Evolutionary conservation across 2,797 vertebrate genomes (phyloP).

Genomic region (Emys orbicularis): DNA sequence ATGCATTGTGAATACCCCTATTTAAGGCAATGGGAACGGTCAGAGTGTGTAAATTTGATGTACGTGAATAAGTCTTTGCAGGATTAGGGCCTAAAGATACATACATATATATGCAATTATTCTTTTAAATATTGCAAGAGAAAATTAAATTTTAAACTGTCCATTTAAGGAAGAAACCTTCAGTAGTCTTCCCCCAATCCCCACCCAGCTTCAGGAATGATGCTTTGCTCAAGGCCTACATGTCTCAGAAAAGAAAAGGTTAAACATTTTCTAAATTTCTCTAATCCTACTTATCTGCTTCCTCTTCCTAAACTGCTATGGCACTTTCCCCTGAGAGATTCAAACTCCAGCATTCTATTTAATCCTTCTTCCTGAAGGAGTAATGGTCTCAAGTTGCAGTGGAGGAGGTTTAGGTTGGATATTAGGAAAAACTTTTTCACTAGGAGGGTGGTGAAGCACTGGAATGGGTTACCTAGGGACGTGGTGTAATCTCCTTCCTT

Average conservation of each 20-base stretch:
- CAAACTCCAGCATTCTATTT: not conserved
- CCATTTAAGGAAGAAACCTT: not conserved
- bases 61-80: not conserved
- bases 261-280: not conserved
- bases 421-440: too few relatives aligned
- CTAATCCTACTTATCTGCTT: not conserved
- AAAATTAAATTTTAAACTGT: not conserved
- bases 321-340: not conserved
- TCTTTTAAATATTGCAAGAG: not conserved
- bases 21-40: not conserved
- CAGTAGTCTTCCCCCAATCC: not conserved
- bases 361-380: not conserved
- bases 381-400: too few relatives aligned
- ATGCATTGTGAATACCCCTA: not conserved
- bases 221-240: not conserved
- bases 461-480: too few relatives aligned
- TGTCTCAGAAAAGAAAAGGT: not conserved
- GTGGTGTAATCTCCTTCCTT: too few relatives aligned
- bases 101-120: not conserved
- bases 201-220: not conserved
- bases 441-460: too few relatives aligned
- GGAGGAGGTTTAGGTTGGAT: too few relatives aligned
- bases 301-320: not conserved
- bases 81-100: not conserved
- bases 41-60: not conserved